Evolutionary conservation across 2,797 vertebrate species (phyloP).

Genomic region (Nyctalus aviator): DNA sequence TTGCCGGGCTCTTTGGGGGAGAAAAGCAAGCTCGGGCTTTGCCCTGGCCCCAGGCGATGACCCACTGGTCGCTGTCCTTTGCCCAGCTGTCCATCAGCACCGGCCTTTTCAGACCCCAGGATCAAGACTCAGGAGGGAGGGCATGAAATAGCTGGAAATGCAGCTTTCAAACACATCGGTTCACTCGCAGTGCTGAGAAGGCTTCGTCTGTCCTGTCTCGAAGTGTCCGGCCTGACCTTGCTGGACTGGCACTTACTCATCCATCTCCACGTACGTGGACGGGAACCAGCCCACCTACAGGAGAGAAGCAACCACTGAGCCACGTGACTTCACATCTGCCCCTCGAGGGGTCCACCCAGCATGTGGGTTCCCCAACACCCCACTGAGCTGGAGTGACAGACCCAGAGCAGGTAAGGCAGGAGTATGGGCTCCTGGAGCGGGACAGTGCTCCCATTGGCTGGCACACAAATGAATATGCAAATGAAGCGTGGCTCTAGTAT

Average conservation of each 20-base stretch:
- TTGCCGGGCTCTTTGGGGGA: constrained; percentile 80
- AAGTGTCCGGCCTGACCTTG: constrained; percentile 73
- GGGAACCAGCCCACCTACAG: constrained; percentile 98
- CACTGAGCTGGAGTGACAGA: neutral
- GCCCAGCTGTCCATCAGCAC: constrained; percentile 80
- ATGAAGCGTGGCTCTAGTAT: neutral
- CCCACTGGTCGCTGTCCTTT: constrained; percentile 81
- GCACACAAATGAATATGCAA: constrained; percentile 32
- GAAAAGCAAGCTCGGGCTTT: constrained; percentile 80
- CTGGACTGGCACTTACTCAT: constrained; percentile 89
- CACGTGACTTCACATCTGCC: neutral
- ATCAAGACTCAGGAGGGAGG: constrained; percentile 81
- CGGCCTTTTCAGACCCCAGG: constrained; percentile 81
- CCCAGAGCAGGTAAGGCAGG: neutral
- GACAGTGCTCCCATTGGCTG: neutral
- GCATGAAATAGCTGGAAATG: constrained; percentile 79
- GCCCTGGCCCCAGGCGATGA: constrained; percentile 80
- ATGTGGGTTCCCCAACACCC: neutral
- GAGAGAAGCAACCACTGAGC: constrained; percentile 73
- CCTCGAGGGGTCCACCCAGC: neutral
- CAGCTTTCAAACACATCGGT: constrained; percentile 80
- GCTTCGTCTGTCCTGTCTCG: constrained; percentile 75
- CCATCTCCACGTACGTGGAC: constrained; percentile 98
- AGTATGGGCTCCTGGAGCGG: neutral
- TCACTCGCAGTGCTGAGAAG: constrained; percentile 72